Evolutionary conservation across 2,797 vertebrate genomes (phyloP).

Genomic region (Cuculus canorus): DNA sequence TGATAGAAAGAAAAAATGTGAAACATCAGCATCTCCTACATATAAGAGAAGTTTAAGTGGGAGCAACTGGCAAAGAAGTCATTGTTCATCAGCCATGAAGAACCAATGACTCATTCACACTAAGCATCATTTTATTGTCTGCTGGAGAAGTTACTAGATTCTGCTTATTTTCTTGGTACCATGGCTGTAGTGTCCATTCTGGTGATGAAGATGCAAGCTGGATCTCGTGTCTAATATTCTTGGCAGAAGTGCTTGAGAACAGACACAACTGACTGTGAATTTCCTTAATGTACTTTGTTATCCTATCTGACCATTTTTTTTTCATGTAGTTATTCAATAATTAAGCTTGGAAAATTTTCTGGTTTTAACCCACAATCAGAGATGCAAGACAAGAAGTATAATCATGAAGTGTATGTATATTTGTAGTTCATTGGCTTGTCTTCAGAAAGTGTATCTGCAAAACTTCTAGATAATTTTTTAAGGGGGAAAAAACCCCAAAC

Average conservation of each 20-base stretch:
- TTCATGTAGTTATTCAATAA: not conserved
- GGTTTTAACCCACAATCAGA: not conserved
- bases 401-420: not conserved
- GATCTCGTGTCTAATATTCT: not conserved
- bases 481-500: no score
- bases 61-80: not conserved
- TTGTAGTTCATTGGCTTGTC: not conserved
- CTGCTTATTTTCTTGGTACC: not conserved
- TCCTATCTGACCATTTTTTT: not conserved
- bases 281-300: not conserved
- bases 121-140: not conserved
- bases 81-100: not conserved
- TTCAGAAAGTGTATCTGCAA: not conserved
- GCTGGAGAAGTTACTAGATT: not conserved
- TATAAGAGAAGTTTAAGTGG: not conserved
- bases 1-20: not conserved
- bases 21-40: not conserved
- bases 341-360: not conserved
- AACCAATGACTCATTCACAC: not conserved
- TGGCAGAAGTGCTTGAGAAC: not conserved
- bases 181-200: not conserved
- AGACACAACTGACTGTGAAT: not conserved
- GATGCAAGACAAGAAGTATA: not conserved
- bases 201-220: not conserved
- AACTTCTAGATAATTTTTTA: not conserved